Evolutionary conservation across 1,140 invertebrate genomes (phyloP).

Genomic region (Habropoda laboriosa): DNA sequence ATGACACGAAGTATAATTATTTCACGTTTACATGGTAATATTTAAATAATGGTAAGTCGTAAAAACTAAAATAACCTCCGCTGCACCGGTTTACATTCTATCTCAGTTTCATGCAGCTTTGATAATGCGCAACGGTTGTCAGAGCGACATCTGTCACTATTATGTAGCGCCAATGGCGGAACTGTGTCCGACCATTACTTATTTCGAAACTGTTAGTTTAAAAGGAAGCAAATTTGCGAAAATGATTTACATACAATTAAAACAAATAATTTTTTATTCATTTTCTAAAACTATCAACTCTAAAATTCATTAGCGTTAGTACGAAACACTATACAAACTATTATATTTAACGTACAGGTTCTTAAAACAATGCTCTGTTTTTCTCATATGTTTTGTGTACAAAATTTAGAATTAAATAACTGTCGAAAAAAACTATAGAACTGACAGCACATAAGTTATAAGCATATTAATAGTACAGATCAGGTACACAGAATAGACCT

Average conservation of each 20-base stretch:
- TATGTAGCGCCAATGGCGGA: neutral
- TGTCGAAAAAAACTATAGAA: too few species aligned
- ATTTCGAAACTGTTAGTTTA: neutral
- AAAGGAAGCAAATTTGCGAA: neutral
- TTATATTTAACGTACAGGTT: too few species aligned
- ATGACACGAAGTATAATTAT: neutral
- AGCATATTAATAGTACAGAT: too few species aligned
- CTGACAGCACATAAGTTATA: too few species aligned
- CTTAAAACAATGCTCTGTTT: too few species aligned
- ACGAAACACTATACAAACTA: neutral
- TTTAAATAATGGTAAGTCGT: neutral
- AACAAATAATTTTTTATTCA: neutral
- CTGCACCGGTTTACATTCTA: neutral
- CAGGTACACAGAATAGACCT: too few species aligned
- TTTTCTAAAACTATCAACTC: neutral
- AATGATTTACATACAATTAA: too few species aligned
- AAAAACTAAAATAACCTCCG: constrained; percentile 3
- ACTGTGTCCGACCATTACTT: neutral
- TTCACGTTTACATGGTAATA: neutral
- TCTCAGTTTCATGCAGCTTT: neutral
- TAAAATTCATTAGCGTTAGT: neutral
- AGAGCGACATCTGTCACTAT: neutral
- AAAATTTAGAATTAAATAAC: too few species aligned
- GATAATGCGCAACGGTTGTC: neutral
- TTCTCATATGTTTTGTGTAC: too few species aligned